These are phyloP conservation scores for Carterocephalus palaemon DNA, from an alignment of 2,888 invertebrate genomes.

Conservation along the genomic window DNA sequence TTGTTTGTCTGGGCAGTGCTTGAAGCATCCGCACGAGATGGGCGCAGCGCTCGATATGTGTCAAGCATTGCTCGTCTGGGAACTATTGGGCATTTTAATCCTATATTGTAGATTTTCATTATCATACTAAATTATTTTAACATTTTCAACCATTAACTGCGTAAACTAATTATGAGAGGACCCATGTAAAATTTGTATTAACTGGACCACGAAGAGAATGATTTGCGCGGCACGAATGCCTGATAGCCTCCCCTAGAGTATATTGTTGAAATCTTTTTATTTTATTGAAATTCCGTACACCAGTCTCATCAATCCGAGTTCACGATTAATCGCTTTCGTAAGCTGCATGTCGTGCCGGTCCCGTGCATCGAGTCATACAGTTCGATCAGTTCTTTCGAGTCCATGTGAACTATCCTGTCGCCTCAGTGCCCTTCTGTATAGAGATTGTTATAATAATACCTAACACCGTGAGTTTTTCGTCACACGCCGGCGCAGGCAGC, in stretches of 20 bases:
- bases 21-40: slow-evolving; percentile 43
- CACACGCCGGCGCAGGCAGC: slow-evolving; percentile 41
- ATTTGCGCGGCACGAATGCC: slow-evolving; percentile 77
- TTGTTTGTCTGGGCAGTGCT: slow-evolving; percentile 68
- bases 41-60: slow-evolving; percentile 34
- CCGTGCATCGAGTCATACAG: slow-evolving; percentile 39
- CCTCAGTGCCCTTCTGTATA: slow-evolving; percentile 6
- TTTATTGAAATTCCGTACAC: slow-evolving; percentile 58
- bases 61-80: slow-evolving; percentile 69
- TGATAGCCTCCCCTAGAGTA: slow-evolving; percentile 71
- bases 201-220: slow-evolving; percentile 63
- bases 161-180: slow-evolving; percentile 72
- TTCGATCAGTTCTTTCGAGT: slow-evolving; percentile 27
- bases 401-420: slow-evolving; percentile 11
- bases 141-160: slow-evolving; percentile 77
- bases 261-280: slow-evolving; percentile 55
- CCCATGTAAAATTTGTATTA: slow-evolving; percentile 68
- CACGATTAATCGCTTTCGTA: slow-evolving; percentile 67
- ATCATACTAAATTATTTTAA: slow-evolving; percentile 79
- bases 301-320: slow-evolving; percentile 68
- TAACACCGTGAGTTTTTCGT: slow-evolving; percentile 11
- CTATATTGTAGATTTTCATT: slow-evolving; percentile 77
- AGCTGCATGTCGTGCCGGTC: slow-evolving; percentile 63
- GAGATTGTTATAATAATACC: slow-evolving; percentile 2
- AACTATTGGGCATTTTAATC: slow-evolving; percentile 80